A percentile compares a stretch with the other conserved stretches of the same genome.
These are phyloP conservation scores for Synergus laeviventris DNA, from an alignment of 2,888 invertebrate species.

Conservation along the genomic window DNA sequence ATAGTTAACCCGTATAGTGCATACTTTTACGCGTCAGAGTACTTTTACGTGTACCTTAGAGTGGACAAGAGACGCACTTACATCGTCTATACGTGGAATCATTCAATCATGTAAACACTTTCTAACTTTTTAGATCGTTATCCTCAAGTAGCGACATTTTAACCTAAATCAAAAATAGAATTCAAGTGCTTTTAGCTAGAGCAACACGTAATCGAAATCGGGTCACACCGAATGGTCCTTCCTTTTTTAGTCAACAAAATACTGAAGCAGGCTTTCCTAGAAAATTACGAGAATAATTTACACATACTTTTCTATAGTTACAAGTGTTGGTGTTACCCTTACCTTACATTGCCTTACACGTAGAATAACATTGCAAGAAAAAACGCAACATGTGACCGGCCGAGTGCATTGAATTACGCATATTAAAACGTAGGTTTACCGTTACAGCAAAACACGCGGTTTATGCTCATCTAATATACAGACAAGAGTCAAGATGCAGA, in stretches of 20 bases:
- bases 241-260: slow-evolving; percentile 24
- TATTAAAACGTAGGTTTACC: slow-evolving; percentile 8
- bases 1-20: neutral
- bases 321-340: neutral
- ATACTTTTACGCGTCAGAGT: neutral
- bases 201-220: neutral
- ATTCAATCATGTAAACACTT: slow-evolving; percentile 35
- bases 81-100: slow-evolving; percentile 16
- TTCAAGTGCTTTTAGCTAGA: neutral
- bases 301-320: slow-evolving; percentile 16
- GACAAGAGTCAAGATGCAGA: neutral
- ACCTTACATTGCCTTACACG: too few relatives aligned
- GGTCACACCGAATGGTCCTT: neutral
- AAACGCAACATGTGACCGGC: neutral
- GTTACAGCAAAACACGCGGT: slow-evolving; percentile 12
- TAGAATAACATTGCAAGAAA: slow-evolving; percentile 1
- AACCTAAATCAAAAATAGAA: slow-evolving; percentile 29
- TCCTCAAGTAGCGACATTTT: slow-evolving; percentile 23
- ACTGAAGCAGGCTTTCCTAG: slow-evolving; percentile 8
- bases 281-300: slow-evolving; percentile 21
- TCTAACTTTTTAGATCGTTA: slow-evolving; percentile 19
- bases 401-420: slow-evolving; percentile 26
- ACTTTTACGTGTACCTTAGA: slow-evolving; percentile 7
- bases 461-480: slow-evolving; percentile 8
- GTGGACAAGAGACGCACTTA: slow-evolving; percentile 10